Conservation (phyloP, 2,888 invertebrate species). For the Amiota mariae region DNA sequence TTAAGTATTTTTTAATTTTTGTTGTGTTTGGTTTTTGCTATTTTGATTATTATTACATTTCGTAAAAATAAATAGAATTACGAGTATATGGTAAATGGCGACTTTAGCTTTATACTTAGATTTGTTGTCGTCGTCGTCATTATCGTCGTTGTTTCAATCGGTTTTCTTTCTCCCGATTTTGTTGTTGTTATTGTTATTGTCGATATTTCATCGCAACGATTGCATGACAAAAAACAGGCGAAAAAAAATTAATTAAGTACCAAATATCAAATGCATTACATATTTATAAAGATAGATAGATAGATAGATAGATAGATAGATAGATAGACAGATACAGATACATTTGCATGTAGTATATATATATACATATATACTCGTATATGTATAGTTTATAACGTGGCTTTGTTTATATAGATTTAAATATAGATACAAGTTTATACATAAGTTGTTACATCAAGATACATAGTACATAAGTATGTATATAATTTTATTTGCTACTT, state of each 20-base stretch:
- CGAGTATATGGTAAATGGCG: conserved; percentile 34
- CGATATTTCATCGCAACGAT: conserved; percentile 1
- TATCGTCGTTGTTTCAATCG: conserved; percentile 11
- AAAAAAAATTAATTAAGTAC: not conserved
- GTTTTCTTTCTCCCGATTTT: conserved; percentile 5
- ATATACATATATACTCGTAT: no score
- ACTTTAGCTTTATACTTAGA: conserved; percentile 26
- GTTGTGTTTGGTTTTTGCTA: not conserved
- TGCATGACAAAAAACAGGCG: not conserved
- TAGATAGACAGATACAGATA: no score
- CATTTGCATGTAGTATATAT: no score
- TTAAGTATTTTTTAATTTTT: not conserved
- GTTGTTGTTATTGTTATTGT: conserved; percentile 8
- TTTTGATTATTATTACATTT: not conserved
- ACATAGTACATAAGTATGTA: no score
- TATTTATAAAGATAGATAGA: no score
- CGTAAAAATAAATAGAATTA: not conserved
- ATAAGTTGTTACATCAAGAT: no score
- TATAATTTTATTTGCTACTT: no score
- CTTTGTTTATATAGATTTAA: no score
- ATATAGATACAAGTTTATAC: no score
- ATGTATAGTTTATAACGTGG: no score
- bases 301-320: no score
- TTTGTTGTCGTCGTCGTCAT: conserved; percentile 39
- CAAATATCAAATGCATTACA: not conserved